These are phyloP conservation scores for Rhegmatorhina hoffmannsi DNA, from an alignment of 2,113 vertebrate species.

Conservation along the genomic window DNA sequence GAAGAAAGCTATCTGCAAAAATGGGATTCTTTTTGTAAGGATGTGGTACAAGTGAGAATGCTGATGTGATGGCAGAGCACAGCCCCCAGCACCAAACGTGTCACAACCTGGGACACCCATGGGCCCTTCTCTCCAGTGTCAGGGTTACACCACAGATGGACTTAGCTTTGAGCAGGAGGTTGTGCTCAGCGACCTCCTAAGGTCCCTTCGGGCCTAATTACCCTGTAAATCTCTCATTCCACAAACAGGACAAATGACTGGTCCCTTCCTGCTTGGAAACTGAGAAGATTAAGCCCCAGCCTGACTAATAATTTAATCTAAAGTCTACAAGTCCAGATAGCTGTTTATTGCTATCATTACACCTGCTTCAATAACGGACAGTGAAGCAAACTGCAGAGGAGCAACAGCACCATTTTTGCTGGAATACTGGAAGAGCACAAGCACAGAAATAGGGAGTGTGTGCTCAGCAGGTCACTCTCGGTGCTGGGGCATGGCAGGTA, in stretches of 20 bases:
- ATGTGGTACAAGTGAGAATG: neutral
- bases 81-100: accelerated
- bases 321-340: neutral
- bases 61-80: neutral
- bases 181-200: neutral
- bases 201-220: neutral
- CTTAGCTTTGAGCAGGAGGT: neutral
- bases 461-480: neutral
- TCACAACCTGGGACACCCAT: accelerated
- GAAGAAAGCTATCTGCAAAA: neutral
- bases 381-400: neutral
- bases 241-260: neutral
- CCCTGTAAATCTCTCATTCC: neutral
- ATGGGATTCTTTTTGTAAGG: neutral
- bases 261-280: neutral
- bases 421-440: neutral
- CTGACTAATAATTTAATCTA: neutral
- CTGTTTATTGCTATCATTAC: neutral
- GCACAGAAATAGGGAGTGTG: neutral
- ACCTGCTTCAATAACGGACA: neutral
- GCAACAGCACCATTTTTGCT: neutral
- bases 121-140: neutral
- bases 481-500: neutral
- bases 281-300: neutral
- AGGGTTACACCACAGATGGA: neutral